Percentiles rank a stretch among this genome's conserved stretches.
Conservation (phyloP, 2,888 invertebrate species). For the Chelonus formosanus region DNA sequence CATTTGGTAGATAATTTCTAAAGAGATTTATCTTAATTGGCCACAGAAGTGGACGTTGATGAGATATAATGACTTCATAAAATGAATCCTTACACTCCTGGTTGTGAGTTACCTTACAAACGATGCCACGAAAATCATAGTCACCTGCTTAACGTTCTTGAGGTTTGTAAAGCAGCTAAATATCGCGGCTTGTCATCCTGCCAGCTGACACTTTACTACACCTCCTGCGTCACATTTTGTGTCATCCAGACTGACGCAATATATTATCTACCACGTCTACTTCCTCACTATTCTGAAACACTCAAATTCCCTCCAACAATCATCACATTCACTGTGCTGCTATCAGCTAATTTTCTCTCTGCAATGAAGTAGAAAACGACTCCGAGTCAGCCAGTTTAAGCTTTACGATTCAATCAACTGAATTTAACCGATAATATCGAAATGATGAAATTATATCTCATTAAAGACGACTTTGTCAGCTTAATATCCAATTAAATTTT, state of each 20-base stretch:
- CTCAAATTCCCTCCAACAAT: not conserved
- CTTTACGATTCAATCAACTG: conserved; percentile 22
- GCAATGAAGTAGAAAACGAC: no score
- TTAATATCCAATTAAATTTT: conserved; percentile 30
- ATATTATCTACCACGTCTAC: conserved; percentile 5
- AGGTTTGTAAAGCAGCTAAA: conserved; percentile 19
- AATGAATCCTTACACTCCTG: no score
- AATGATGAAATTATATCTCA: conserved; percentile 22
- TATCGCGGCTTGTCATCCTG: conserved; percentile 8
- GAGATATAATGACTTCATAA: no score
- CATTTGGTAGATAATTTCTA: no score
- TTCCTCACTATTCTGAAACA: not conserved
- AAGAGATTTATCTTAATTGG: no score
- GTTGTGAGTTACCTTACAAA: no score
- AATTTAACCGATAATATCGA: conserved; percentile 20
- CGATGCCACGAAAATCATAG: conserved; percentile 7
- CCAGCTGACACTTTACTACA: conserved; percentile 20
- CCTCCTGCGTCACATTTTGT: conserved; percentile 12
- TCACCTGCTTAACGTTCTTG: not conserved
- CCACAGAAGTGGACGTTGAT: no score
- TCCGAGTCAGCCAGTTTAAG: not conserved
- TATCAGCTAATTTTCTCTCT: no score
- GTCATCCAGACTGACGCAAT: conserved; percentile 25
- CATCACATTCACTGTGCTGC: not conserved
- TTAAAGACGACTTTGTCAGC: conserved; percentile 22